These are phyloP conservation scores for Agrilus biguttatus DNA, from an alignment of 2,888 invertebrate species.

Conservation along the genomic window DNA sequence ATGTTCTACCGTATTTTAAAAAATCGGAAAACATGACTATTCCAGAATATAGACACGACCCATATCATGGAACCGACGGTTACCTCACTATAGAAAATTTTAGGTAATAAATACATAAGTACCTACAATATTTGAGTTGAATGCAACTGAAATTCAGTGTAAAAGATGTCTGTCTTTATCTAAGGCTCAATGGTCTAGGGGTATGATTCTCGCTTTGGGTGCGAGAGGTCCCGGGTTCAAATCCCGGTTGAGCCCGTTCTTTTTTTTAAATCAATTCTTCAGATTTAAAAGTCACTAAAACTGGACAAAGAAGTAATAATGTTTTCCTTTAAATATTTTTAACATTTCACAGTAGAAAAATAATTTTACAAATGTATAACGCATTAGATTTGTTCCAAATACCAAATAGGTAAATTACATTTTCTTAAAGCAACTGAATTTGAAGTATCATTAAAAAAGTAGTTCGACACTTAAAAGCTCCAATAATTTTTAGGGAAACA, in stretches of 20 bases:
- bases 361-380: too few species aligned
- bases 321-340: too few species aligned
- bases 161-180: background rate
- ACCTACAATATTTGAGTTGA: background rate
- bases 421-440: too few species aligned
- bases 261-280: too few species aligned
- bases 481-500: too few species aligned
- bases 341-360: background rate
- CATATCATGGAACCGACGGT: constrained; percentile 58
- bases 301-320: too few species aligned
- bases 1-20: constrained; percentile 61
- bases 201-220: constrained; percentile 36
- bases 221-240: constrained; percentile 36
- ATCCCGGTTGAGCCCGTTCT: constrained; percentile 30
- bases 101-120: constrained; percentile 28
- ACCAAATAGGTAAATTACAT: background rate
- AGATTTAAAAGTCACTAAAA: too few species aligned
- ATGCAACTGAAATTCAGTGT: constrained; percentile 2
- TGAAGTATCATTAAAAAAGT: too few species aligned
- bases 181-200: constrained; percentile 34
- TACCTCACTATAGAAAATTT: constrained; percentile 60
- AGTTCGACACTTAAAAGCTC: too few species aligned
- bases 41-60: constrained; percentile 40
- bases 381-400: too few species aligned
- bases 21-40: constrained; percentile 68